These are phyloP conservation scores for Coregonus clupeaformis DNA, from an alignment of 2,113 vertebrate genomes.

Conservation along the genomic window DNA sequence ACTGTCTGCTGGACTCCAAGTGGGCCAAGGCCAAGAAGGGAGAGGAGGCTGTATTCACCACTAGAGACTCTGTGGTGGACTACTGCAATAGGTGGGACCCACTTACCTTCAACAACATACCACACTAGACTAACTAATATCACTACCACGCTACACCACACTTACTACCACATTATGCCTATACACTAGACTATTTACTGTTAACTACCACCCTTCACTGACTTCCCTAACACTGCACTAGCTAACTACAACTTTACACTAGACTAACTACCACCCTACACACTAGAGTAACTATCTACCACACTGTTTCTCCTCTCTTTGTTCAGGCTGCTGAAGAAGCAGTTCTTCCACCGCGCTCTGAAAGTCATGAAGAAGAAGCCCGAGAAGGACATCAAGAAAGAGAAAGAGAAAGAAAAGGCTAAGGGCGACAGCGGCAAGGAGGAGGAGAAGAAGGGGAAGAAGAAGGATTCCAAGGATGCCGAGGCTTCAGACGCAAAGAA, in stretches of 20 bases:
- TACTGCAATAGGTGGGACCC: slow-evolving; percentile 91
- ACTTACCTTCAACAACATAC: not conserved
- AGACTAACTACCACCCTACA: not conserved
- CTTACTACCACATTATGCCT: too few species aligned
- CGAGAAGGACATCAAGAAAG: slow-evolving; percentile 87
- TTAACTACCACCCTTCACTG: not conserved
- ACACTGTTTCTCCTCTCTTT: not conserved
- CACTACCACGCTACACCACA: too few species aligned
- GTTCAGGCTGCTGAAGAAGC: slow-evolving; percentile 91
- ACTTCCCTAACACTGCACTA: too few species aligned
- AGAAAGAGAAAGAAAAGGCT: slow-evolving; percentile 80
- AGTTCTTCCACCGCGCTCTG: slow-evolving; percentile 95
- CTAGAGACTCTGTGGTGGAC: slow-evolving; percentile 90
- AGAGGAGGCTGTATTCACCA: slow-evolving; percentile 94
- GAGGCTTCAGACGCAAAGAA: slow-evolving; percentile 79
- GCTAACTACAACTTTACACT: too few species aligned
- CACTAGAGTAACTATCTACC: not conserved
- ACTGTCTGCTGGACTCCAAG: slow-evolving; percentile 96
- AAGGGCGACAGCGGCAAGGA: slow-evolving; percentile 78
- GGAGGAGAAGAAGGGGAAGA: slow-evolving; percentile 85
- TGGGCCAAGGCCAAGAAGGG: slow-evolving; percentile 98
- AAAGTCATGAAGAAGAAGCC: slow-evolving; percentile 99
- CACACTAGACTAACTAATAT: too few species aligned
- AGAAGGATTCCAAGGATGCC: slow-evolving; percentile 71
- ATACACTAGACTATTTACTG: not conserved